Conservation (phyloP, 2,113 vertebrate genomes). For the Ptilorrhoa leucosticta region DNA sequence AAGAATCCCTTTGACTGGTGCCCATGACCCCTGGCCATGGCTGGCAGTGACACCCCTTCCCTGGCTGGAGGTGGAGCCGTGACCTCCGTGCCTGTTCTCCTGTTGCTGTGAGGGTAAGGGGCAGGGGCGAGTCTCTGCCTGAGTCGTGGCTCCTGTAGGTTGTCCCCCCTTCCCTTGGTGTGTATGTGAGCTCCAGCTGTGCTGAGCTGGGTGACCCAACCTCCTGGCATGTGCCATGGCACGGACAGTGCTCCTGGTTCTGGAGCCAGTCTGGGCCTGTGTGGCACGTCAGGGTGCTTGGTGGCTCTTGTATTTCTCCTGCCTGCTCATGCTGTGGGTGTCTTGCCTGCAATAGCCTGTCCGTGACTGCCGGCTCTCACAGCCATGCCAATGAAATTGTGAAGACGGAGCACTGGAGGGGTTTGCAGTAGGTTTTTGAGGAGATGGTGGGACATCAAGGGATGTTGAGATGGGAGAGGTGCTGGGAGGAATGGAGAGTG, state of each 20-base stretch:
- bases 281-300: rapidly evolving
- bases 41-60: background rate
- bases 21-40: background rate
- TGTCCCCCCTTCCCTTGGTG: background rate
- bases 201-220: background rate
- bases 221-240: background rate
- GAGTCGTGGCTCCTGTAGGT: rapidly evolving
- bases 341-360: background rate
- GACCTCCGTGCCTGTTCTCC: background rate
- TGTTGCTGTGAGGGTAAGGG: background rate
- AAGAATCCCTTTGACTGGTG: background rate
- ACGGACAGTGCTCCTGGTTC: background rate
- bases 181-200: background rate
- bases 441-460: background rate
- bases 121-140: background rate
- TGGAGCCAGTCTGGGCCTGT: background rate
- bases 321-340: background rate
- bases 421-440: background rate
- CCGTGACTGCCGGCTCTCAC: rapidly evolving
- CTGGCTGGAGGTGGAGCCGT: background rate
- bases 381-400: rapidly evolving
- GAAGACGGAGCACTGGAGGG: background rate
- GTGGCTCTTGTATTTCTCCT: background rate
- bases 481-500: background rate
- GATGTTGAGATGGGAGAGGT: background rate